Percentiles rank a stretch among this genome's conserved stretches.
Conservation (phyloP, 2,797 vertebrate genomes). For the Leptoclinus maculatus region DNA sequence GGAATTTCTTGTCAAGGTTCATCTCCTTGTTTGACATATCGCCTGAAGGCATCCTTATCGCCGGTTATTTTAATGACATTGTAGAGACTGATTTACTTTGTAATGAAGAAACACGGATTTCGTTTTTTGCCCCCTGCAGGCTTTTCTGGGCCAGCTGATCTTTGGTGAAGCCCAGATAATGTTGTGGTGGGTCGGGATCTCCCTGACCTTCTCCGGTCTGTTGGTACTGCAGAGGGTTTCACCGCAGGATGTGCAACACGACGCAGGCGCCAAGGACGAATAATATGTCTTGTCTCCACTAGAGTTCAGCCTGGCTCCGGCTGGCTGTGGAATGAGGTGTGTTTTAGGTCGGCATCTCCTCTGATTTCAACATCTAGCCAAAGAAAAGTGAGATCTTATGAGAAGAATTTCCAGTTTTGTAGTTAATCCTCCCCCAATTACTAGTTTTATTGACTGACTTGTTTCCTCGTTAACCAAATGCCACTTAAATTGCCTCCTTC, state of each 20-base stretch:
- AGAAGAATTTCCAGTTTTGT: background rate
- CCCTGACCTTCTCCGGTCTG: conserved; percentile 91
- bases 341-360: conserved; percentile 28
- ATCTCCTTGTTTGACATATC: conserved; percentile 6
- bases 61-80: background rate
- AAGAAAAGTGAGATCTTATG: conserved; percentile 1
- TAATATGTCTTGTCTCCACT: conserved; percentile 58
- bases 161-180: conserved; percentile 86
- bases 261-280: conserved; percentile 71
- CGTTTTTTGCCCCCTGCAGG: conserved; percentile 57
- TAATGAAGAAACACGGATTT: background rate
- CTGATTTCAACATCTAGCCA: conserved; percentile 34
- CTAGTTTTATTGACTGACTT: background rate
- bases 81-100: background rate
- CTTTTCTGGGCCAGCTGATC: conserved; percentile 86
- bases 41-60: background rate
- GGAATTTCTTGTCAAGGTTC: conserved; percentile 1
- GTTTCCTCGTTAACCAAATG: background rate
- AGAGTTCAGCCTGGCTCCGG: conserved; percentile 21
- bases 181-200: conserved; percentile 94
- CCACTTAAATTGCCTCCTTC: background rate
- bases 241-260: conserved; percentile 65
- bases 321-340: conserved; percentile 21
- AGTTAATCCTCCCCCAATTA: background rate
- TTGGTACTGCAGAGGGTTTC: conserved; percentile 88